These are phyloP conservation scores for Spea hammondii DNA, from an alignment of 2,797 vertebrate species.

Conservation along the genomic window DNA sequence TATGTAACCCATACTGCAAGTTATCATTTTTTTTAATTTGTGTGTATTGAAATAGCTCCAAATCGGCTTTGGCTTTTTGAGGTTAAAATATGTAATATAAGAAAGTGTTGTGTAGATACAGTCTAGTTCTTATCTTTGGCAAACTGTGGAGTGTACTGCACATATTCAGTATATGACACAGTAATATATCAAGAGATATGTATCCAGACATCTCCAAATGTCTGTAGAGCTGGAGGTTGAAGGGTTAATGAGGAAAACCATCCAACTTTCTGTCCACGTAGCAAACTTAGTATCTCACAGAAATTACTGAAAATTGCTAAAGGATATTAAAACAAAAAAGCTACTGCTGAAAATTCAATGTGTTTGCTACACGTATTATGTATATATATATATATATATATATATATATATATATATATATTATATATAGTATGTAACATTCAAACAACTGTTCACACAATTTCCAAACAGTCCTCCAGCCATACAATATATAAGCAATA, in stretches of 20 bases:
- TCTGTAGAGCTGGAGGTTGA: neutral
- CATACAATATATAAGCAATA: too few species aligned
- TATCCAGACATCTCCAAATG: neutral
- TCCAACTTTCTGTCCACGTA: constrained; percentile 5
- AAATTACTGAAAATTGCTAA: too few species aligned
- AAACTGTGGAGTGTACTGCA: constrained; percentile 23
- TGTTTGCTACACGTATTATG: too few species aligned
- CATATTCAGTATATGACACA: constrained; percentile 25
- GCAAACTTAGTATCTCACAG: neutral
- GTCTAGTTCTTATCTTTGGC: constrained; percentile 39
- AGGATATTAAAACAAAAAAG: too few species aligned
- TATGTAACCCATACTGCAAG: constrained; percentile 35
- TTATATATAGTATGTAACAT: too few species aligned
- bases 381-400: too few species aligned
- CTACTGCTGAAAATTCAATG: too few species aligned
- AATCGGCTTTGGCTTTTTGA: constrained; percentile 34
- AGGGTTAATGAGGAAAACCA: neutral
- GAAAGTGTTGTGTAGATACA: constrained; percentile 41
- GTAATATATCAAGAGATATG: constrained; percentile 22
- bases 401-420: too few species aligned
- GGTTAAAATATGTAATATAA: constrained; percentile 42
- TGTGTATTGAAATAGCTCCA: constrained; percentile 47
- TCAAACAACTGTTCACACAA: too few species aligned
- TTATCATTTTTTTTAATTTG: constrained; percentile 40
- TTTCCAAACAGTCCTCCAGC: too few species aligned